Evolutionary conservation across 2,797 vertebrate species (phyloP).

Genomic region (Alosa sapidissima): DNA sequence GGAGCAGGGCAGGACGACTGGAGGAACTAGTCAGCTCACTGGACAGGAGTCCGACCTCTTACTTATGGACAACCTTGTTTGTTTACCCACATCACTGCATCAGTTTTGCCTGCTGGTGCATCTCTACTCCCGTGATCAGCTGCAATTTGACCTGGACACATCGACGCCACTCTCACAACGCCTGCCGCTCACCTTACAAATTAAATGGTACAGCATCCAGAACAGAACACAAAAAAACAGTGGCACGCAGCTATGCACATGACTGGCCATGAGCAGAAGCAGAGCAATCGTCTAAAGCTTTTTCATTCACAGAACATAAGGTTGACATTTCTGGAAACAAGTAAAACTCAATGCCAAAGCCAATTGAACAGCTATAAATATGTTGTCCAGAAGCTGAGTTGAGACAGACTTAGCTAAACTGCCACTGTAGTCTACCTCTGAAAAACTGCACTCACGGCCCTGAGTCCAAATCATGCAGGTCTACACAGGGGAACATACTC

Average conservation of each 20-base stretch:
- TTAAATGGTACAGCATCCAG: not conserved
- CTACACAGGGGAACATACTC: not conserved
- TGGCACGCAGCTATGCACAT: not conserved
- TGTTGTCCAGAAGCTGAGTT: not conserved
- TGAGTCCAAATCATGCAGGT: not conserved
- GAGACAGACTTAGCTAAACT: not conserved
- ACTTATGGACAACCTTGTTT: not conserved
- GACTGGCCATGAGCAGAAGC: not conserved
- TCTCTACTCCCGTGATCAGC: not conserved
- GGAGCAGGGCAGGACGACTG: too few species aligned
- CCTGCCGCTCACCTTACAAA: not conserved
- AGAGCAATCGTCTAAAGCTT: too few species aligned
- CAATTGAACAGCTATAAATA: not conserved
- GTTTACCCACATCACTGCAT: slow-evolving; percentile 2
- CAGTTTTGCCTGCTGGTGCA: not conserved
- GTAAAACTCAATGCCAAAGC: too few species aligned
- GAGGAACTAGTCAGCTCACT: too few species aligned
- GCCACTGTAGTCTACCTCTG: not conserved
- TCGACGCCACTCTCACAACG: not conserved
- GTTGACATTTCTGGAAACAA: not conserved
- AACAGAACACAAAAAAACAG: not conserved
- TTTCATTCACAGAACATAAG: not conserved
- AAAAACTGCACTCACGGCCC: not conserved
- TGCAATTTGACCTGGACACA: not conserved
- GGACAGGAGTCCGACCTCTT: not conserved